Evolutionary conservation across 2,797 vertebrate species (phyloP), one percentile per base, ranked within the genome.

Genomic region (Danio jaintianensis): DNA sequence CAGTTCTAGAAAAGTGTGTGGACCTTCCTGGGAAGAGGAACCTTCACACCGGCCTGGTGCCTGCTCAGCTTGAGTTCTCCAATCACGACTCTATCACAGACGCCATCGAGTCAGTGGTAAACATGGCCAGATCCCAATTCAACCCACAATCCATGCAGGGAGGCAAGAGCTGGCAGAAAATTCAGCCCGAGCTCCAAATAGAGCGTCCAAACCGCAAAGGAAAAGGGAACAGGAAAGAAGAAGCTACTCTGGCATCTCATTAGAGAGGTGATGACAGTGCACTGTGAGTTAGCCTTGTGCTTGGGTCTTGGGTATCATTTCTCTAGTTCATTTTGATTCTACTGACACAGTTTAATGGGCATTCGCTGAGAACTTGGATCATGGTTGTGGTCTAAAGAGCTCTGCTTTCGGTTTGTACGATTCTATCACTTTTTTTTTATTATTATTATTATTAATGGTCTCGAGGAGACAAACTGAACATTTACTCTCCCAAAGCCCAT

Each of bases 31-130:
- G 95, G 86, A 96, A 96, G 80, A 92, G 94, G 88, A 94, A 93
- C 85, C 93, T 95, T 84, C 95, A 93, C 85, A 89, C 93, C 2
- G 90, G 89, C 84, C 87, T 95, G 88, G 93, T 92, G 84, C 94
- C 96, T 0, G 93, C 96, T 38, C 92, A 91, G 53, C 83, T 96
- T 88, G 96, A 97, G 88, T 92, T 95, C 86, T 89, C 94, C 86
- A 90, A 93, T 91, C 96, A 96, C 64, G 98, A 99, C 87, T 93
- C 96, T 76, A 94, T 99, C 90, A 94, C 95, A 84, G 97, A 96
- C 77, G 96, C 97, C 80, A 99, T 99, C 0, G 98, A 99, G 88
- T 96, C 96, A 0, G 98, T 99, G 86, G 95, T 99, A 87, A 95
- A 98, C 82, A 96, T 96, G 93, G 97, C 97, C 18, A 91, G 96